phyloP scores from a whole-genome alignment of 2,888 invertebrate genomes.

The Pristionchus fissidentatus region DNA sequence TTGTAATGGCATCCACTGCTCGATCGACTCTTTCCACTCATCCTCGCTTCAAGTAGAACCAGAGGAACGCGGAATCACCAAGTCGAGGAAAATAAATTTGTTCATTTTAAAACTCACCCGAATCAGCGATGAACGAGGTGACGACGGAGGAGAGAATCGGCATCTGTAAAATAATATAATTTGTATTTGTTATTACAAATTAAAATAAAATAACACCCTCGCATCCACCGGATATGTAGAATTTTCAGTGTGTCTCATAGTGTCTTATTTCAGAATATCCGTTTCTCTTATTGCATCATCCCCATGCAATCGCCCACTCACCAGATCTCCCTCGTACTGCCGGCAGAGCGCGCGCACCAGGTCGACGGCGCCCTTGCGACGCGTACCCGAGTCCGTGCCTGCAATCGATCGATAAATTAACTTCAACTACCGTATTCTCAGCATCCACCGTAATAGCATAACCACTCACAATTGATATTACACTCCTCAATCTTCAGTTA shows the following conservation, averaged over 20 bases:
- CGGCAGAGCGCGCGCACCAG: constrained; percentile 91
- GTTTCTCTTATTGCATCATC: too few species aligned
- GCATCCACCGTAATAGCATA: neutral
- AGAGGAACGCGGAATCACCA: neutral
- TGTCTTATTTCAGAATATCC: too few species aligned
- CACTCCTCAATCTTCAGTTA: neutral
- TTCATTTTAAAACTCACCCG: constrained; percentile 79
- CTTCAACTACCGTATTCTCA: neutral
- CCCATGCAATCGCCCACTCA: too few species aligned
- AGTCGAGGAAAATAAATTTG: neutral
- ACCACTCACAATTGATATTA: neutral
- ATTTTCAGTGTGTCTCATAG: too few species aligned
- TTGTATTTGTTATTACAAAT: neutral
- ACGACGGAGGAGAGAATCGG: constrained; percentile 44
- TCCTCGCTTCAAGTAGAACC: neutral
- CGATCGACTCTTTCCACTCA: neutral
- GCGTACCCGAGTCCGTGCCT: constrained; percentile 88
- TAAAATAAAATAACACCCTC: neutral
- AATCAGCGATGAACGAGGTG: constrained; percentile 57
- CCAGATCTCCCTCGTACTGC: constrained; percentile 84
- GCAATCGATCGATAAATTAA: neutral
- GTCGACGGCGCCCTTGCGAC: constrained; percentile 95
- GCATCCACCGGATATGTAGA: neutral
- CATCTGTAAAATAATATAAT: neutral
- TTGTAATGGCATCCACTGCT: neutral